Evolutionary conservation across 2,888 invertebrate genomes (phyloP).

Genomic region (Gymnosoma rotundatum): DNA sequence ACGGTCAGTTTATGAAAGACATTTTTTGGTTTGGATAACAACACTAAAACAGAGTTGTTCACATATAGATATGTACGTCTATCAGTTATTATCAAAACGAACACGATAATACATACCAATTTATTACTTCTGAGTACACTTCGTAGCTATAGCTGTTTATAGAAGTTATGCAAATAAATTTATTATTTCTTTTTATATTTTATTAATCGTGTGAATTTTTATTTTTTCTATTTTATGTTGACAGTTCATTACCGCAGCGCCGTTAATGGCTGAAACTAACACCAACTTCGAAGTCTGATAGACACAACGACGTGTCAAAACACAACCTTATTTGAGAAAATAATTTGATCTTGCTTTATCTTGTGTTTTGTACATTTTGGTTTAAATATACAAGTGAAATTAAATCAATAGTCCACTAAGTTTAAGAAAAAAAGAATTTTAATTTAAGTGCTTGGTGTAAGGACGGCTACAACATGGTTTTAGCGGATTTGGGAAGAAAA

Average conservation of each 20-base stretch:
- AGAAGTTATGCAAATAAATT: too few species aligned
- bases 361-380: constrained; percentile 43
- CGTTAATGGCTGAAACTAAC: not conserved
- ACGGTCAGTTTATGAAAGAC: too few species aligned
- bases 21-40: too few species aligned
- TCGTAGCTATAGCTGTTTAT: too few species aligned
- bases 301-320: constrained; percentile 74
- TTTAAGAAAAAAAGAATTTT: not conserved
- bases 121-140: too few species aligned
- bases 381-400: constrained; percentile 44
- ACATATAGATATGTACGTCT: too few species aligned
- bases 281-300: constrained; percentile 17
- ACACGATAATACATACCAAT: too few species aligned
- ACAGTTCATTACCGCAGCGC: constrained; percentile 23
- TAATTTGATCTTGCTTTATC: constrained; percentile 40
- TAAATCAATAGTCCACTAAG: constrained; percentile 3
- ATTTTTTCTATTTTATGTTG: not conserved
- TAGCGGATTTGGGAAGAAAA: constrained; percentile 99
- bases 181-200: not conserved
- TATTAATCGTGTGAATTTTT: not conserved
- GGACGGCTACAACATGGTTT: constrained; percentile 90
- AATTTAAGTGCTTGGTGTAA: constrained; percentile 7
- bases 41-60: too few species aligned
- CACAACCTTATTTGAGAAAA: constrained; percentile 58
- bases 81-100: too few species aligned